phyloP scores from a whole-genome alignment of 2,113 vertebrate genomes.

The Strigops habroptila region DNA sequence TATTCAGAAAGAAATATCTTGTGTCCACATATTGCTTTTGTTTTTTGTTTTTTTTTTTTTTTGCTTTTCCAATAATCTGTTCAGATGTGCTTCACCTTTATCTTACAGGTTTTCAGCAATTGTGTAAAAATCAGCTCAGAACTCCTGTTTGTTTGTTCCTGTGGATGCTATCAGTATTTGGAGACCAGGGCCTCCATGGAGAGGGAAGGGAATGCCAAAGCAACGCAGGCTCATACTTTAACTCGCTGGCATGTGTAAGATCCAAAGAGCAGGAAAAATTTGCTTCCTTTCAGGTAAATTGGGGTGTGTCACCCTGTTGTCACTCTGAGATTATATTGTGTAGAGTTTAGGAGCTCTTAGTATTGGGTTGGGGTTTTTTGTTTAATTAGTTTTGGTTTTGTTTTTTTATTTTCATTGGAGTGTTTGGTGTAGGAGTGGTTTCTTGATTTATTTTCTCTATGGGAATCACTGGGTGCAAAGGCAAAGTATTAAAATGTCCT shows the following conservation, averaged over 20 bases:
- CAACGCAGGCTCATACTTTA: accelerated
- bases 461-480: not conserved
- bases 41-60: not conserved
- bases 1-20: not conserved
- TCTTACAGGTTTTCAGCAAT: not conserved
- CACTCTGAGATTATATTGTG: not conserved
- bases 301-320: not conserved
- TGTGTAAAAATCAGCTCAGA: not conserved
- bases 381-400: not conserved
- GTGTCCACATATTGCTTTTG: not conserved
- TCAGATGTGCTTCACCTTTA: conserved; percentile 33
- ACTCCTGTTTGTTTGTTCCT: not conserved
- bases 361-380: not conserved
- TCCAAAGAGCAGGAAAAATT: not conserved
- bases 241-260: not conserved
- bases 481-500: not conserved
- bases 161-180: not conserved
- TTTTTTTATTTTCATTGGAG: not conserved
- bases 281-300: conserved; percentile 2
- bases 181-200: not conserved
- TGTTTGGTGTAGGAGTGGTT: not conserved
- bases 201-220: not conserved
- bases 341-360: not conserved
- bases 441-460: not conserved
- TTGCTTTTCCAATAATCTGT: not conserved